Evolutionary conservation across 2,888 invertebrate genomes (phyloP), one percentile per base, ranked within the genome.

Genomic region (Dasypolia templi): DNA sequence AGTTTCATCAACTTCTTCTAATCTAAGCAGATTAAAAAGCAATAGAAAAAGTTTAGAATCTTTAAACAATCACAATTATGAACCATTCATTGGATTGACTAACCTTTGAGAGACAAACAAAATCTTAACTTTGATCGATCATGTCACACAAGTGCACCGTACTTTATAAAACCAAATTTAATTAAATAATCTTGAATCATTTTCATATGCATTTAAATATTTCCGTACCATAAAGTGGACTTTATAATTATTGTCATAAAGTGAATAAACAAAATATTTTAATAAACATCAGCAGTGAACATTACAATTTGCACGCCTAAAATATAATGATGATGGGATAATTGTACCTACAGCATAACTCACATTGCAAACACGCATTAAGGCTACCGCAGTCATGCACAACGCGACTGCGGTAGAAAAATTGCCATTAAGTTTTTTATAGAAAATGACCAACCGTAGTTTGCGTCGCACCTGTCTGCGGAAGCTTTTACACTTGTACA

Each of bases 291-390:
- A 35, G 26, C 49, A 22, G 9, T 17, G 19, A 53, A 75, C 14
- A 53, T 77, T 56, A 32, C 11, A 56, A 53, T 64, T 56, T 53
- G 29, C 32, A 49, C 49, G 22, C 12, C 53, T 53, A 75, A 39
- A 75, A 42, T 59, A 32, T 82, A 82, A 83, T 72, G 64, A 58
- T 68, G 63, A 64, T 65, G 19, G 29, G 55, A 46, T 77, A 78
- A 83, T 70, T 61, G 35, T 3, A 42, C 32, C 65, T 55, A 42
- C 73, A 63, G 26, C 56, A 44, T 39, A 29, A 32, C 12, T 32
- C 2, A 22, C 53, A 68, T 12, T 61, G 32, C 56, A 35, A 35
- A 66, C 64, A 39, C 12, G 14, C n/a, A n/a, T 17, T 59, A n/a
- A n/a, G 17, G 35, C n/a, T 39, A 5, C n/a, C 17, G 9, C 59